phyloP scores from a whole-genome alignment of 2,797 vertebrate genomes.

The Cirrhinus molitorella region DNA sequence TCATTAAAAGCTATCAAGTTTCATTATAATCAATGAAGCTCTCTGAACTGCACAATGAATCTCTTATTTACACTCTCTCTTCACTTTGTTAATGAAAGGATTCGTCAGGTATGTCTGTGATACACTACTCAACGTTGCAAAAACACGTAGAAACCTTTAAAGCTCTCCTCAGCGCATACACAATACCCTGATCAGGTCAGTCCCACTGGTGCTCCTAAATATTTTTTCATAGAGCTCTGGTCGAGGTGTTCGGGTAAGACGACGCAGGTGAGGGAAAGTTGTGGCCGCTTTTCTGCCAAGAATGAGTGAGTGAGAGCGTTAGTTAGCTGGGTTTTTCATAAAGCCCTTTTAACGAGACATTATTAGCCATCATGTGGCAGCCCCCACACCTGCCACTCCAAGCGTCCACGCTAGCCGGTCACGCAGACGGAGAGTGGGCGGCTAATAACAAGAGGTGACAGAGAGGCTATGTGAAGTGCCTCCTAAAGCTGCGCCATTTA shows the following conservation, averaged over 20 bases:
- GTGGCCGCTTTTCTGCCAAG: neutral
- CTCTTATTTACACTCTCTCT: no score
- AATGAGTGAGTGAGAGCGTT: neutral
- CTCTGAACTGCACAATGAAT: no score
- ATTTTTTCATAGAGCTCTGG: no score
- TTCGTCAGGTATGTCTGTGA: no score
- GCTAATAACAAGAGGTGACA: conserved; percentile 67
- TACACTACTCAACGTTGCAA: no score
- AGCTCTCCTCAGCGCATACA: no score
- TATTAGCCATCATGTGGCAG: conserved; percentile 43
- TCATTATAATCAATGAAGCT: no score
- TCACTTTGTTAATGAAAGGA: no score
- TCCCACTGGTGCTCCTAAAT: no score
- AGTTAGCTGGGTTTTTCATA: conserved; percentile 20
- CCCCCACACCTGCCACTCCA: conserved; percentile 49
- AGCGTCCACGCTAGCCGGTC: conserved; percentile 34
- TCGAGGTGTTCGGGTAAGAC: conserved; percentile 5
- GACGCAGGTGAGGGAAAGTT: neutral
- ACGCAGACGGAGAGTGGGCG: conserved; percentile 54
- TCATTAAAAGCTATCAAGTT: no score
- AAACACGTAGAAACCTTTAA: no score
- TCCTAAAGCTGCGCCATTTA: conserved; percentile 61
- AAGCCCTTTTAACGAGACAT: conserved; percentile 39
- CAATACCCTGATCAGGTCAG: no score
- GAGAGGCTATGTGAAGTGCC: conserved; percentile 68